These are phyloP conservation scores for Anastrepha obliqua DNA, from an alignment of 1,140 invertebrate genomes.

Conservation along the genomic window DNA sequence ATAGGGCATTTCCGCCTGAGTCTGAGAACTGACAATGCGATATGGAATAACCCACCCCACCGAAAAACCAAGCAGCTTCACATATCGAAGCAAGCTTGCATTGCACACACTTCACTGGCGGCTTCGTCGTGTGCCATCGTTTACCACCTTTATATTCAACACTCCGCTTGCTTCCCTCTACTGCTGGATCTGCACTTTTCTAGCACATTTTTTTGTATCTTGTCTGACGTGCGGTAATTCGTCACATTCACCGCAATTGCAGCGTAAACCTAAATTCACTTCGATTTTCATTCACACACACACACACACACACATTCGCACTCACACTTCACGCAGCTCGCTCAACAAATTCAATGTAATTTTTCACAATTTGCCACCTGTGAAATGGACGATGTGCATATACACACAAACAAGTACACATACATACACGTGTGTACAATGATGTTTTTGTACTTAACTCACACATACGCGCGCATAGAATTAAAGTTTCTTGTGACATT, in stretches of 20 bases:
- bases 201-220: background rate
- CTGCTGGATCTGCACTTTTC: background rate
- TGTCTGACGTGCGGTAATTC: conserved; percentile 3
- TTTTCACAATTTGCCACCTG: conserved; percentile 47
- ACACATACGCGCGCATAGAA: background rate
- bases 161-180: background rate
- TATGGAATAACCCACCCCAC: conserved; percentile 15
- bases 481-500: conserved; percentile 44
- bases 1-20: background rate
- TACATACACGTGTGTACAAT: background rate
- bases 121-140: background rate
- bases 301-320: background rate
- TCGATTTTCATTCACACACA: background rate
- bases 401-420: background rate
- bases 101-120: background rate
- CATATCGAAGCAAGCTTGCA: background rate
- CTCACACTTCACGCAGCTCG: background rate
- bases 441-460: too few species aligned
- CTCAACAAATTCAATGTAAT: conserved; percentile 7
- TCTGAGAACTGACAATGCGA: too few species aligned
- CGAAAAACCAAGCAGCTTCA: background rate
- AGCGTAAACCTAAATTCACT: background rate
- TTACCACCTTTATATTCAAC: background rate
- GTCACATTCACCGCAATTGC: conserved; percentile 12
- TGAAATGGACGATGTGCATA: background rate